Conservation (phyloP, 2,797 vertebrate species). For the Lutjanus campechanus region DNA sequence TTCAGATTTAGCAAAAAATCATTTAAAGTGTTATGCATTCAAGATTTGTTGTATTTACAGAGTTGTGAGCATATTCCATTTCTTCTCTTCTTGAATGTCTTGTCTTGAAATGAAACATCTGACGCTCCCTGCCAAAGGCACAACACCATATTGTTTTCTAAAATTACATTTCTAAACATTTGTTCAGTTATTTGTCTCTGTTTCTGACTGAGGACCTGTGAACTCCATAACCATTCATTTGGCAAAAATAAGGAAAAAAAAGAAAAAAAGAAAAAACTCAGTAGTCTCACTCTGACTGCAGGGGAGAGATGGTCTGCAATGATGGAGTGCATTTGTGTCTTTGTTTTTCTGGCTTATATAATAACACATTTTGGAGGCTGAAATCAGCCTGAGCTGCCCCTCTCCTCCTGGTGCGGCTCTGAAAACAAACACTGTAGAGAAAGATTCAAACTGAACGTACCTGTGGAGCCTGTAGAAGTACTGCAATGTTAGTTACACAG, state of each 20-base stretch:
- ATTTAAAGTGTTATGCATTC: background rate
- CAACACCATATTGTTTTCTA: constrained; percentile 72
- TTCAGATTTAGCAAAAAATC: constrained; percentile 12
- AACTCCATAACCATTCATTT: constrained; percentile 61
- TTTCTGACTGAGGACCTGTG: constrained; percentile 58
- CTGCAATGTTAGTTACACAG: background rate
- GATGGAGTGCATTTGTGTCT: constrained; percentile 56
- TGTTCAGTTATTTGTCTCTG: constrained; percentile 61
- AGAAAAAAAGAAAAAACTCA: background rate
- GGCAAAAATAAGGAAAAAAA: constrained; percentile 50
- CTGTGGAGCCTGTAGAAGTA: constrained; percentile 25
- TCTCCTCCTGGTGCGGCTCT: constrained; percentile 30
- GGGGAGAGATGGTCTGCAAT: constrained; percentile 57
- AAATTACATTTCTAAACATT: constrained; percentile 77
- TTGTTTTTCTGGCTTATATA: constrained; percentile 70
- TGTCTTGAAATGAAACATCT: constrained; percentile 63
- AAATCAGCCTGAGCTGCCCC: constrained; percentile 32
- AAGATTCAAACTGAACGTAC: constrained; percentile 25
- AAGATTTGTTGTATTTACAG: constrained; percentile 40
- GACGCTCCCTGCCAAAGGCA: constrained; percentile 60
- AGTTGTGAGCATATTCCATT: constrained; percentile 55
- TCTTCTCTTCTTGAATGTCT: constrained; percentile 30
- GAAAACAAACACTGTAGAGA: constrained; percentile 25
- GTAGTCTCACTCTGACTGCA: constrained; percentile 59
- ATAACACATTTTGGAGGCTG: constrained; percentile 53